These are phyloP conservation scores for Mormoops blainvillei DNA, from an alignment of 2,113 vertebrate genomes.

Conservation along the genomic window DNA sequence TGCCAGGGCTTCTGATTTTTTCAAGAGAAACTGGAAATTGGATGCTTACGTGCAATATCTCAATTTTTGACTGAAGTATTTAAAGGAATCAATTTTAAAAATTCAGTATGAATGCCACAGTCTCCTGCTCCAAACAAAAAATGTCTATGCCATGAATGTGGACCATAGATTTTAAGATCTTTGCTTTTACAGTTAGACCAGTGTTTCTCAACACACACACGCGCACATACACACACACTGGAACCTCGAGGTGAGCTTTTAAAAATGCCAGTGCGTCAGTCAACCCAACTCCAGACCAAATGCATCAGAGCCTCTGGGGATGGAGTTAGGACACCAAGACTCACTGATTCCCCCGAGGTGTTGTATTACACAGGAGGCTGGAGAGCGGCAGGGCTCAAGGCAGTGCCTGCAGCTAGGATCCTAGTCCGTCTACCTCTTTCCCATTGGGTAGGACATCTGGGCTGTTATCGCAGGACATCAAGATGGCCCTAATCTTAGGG, in stretches of 20 bases:
- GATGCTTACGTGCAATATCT: neutral
- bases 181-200: neutral
- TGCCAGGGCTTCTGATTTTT: neutral
- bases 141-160: fast-evolving
- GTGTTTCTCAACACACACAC: neutral
- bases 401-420: neutral
- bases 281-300: neutral
- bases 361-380: neutral
- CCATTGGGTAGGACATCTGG: neutral
- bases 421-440: fast-evolving
- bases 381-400: fast-evolving
- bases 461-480: neutral
- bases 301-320: too few species aligned
- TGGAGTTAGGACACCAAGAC: neutral
- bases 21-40: neutral
- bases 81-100: neutral
- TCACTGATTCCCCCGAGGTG: fast-evolving
- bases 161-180: neutral
- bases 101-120: neutral
- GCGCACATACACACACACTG: neutral
- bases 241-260: neutral
- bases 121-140: neutral
- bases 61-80: neutral
- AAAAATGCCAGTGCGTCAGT: neutral
- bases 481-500: neutral